These are phyloP conservation scores for Macrotis lagotis DNA, from an alignment of 2,113 vertebrate species.

Conservation along the genomic window DNA sequence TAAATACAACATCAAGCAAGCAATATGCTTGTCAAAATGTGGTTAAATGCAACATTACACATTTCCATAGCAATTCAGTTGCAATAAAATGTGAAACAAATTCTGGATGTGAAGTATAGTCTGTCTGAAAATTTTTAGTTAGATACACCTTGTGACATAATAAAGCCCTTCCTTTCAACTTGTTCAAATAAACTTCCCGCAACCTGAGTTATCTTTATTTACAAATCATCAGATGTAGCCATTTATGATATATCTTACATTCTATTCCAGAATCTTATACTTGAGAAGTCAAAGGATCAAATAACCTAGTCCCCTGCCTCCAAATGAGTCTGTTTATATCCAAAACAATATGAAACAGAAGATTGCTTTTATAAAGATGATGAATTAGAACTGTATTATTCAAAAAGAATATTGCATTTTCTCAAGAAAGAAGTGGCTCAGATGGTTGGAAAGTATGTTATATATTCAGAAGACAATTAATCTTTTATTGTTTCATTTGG, in stretches of 20 bases:
- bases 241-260: neutral
- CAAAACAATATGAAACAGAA: slow-evolving; percentile 33
- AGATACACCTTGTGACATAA: slow-evolving; percentile 26
- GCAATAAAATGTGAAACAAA: slow-evolving; percentile 14
- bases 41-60: slow-evolving; percentile 26
- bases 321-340: neutral
- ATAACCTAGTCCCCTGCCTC: neutral
- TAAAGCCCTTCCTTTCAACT: slow-evolving; percentile 50
- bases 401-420: slow-evolving; percentile 47
- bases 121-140: slow-evolving; percentile 40
- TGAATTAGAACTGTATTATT: slow-evolving; percentile 36
- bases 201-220: slow-evolving; percentile 57
- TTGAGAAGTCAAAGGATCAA: slow-evolving; percentile 35
- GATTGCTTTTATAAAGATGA: neutral
- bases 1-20: slow-evolving; percentile 29
- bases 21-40: slow-evolving; percentile 36
- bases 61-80: slow-evolving; percentile 27
- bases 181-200: slow-evolving; percentile 30
- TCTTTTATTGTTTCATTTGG: slow-evolving; percentile 48
- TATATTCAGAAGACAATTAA: slow-evolving; percentile 40
- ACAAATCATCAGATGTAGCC: slow-evolving; percentile 13
- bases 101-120: slow-evolving; percentile 18
- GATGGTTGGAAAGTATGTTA: slow-evolving; percentile 16
- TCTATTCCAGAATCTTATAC: slow-evolving; percentile 26
- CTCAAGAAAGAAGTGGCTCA: slow-evolving; percentile 39